Evolutionary conservation across 2,888 invertebrate species (phyloP).

Genomic region (Megastigmus dorsalis): DNA sequence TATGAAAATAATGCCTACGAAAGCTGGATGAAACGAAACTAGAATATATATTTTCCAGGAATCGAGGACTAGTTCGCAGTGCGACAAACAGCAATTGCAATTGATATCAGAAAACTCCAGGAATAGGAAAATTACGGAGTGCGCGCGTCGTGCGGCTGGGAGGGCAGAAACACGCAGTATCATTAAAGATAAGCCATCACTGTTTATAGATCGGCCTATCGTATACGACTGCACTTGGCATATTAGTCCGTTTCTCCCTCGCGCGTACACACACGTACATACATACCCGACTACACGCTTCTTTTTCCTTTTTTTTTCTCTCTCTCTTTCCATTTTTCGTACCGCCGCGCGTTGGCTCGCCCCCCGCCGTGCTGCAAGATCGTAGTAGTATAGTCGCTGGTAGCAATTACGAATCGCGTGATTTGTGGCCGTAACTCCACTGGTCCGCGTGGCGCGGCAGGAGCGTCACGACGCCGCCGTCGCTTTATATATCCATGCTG

Average conservation of each 20-base stretch:
- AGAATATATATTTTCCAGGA: too few relatives aligned
- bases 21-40: too few relatives aligned
- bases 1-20: too few relatives aligned
- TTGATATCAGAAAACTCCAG: too few relatives aligned
- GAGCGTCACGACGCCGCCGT: slow-evolving; percentile 71
- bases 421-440: slow-evolving; percentile 73
- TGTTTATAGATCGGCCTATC: slow-evolving; percentile 69
- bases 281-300: too few relatives aligned
- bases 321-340: neutral
- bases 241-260: neutral
- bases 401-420: slow-evolving; percentile 74
- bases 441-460: slow-evolving; percentile 59
- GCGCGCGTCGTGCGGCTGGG: neutral
- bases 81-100: too few relatives aligned
- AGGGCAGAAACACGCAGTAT: neutral
- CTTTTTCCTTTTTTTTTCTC: too few relatives aligned
- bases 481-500: slow-evolving; percentile 59
- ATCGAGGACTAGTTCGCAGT: too few relatives aligned
- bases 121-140: neutral
- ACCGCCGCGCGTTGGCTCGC: neutral
- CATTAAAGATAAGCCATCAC: slow-evolving; percentile 64
- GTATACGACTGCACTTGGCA: slow-evolving; percentile 14
- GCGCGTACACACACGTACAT: too few relatives aligned
- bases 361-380: slow-evolving; percentile 26
- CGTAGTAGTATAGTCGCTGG: slow-evolving; percentile 66